phyloP scores from a whole-genome alignment of 2,113 vertebrate species.

The Mustela lutreola region DNA sequence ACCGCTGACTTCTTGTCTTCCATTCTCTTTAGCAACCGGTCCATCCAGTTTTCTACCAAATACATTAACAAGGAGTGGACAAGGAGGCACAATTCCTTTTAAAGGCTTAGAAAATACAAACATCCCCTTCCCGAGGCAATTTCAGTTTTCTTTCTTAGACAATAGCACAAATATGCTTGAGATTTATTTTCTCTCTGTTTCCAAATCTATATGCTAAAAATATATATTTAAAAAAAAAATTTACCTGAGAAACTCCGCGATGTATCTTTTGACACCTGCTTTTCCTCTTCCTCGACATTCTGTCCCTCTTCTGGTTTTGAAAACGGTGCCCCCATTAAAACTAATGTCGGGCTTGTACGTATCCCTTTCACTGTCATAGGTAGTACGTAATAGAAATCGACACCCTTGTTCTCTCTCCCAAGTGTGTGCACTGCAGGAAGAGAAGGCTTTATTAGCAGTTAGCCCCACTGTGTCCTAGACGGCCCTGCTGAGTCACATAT shows the following conservation, averaged over 20 bases:
- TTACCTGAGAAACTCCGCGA: neutral
- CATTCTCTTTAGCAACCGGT: neutral
- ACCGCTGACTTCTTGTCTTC: neutral
- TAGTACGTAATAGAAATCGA: neutral
- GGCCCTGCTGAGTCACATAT: neutral
- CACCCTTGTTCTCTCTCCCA: too few relatives aligned
- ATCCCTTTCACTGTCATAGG: neutral
- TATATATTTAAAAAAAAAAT: neutral
- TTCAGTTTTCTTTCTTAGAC: neutral
- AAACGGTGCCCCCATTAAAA: neutral
- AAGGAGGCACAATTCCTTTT: neutral
- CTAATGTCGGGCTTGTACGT: neutral
- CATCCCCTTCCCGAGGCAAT: neutral
- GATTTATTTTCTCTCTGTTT: neutral
- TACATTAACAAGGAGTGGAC: neutral
- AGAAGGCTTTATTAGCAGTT: neutral
- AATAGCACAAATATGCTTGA: neutral
- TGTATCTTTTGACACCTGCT: neutral
- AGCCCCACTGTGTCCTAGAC: too few relatives aligned
- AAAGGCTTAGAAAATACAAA: conserved; percentile 26
- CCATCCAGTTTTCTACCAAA: neutral
- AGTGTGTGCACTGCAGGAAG: neutral
- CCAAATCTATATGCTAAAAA: neutral
- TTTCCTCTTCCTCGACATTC: neutral
- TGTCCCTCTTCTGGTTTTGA: neutral